Evolutionary conservation across 1,140 invertebrate genomes (phyloP).

Genomic region (Latrodectus geometricus): DNA sequence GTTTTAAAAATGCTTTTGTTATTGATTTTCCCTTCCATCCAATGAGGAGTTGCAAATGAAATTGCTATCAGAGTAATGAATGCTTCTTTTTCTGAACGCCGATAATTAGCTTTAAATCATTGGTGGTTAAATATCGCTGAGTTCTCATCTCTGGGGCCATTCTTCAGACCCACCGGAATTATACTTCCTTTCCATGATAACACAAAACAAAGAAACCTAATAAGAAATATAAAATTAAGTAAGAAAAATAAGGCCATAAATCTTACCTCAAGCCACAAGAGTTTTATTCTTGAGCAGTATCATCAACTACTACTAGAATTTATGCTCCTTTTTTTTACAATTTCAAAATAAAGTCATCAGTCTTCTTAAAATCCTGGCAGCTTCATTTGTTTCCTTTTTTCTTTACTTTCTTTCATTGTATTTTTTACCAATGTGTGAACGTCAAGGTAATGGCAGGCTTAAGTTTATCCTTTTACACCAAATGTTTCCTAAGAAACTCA

Average conservation of each 20-base stretch:
- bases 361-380: slow-evolving; percentile 40
- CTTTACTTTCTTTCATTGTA: slow-evolving; percentile 21
- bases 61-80: slow-evolving; percentile 47
- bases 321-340: slow-evolving; percentile 39
- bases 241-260: slow-evolving; percentile 55
- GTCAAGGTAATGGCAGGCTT: background rate
- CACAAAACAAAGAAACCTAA: slow-evolving; percentile 53
- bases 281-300: slow-evolving; percentile 33
- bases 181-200: slow-evolving; percentile 18
- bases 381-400: slow-evolving; percentile 50
- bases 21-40: too few species aligned
- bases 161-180: background rate
- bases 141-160: slow-evolving; percentile 19
- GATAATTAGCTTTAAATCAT: slow-evolving; percentile 61
- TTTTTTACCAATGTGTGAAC: background rate
- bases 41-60: slow-evolving; percentile 14
- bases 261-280: slow-evolving; percentile 37
- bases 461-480: slow-evolving; percentile 8
- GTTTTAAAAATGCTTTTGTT: too few species aligned
- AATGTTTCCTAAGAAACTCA: background rate
- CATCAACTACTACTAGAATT: slow-evolving; percentile 52
- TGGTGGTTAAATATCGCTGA: slow-evolving; percentile 43
- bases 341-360: slow-evolving; percentile 46
- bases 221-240: slow-evolving; percentile 58
- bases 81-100: slow-evolving; percentile 30